Conservation (phyloP, 2,888 invertebrate genomes). For the Oeneis ivallda region DNA sequence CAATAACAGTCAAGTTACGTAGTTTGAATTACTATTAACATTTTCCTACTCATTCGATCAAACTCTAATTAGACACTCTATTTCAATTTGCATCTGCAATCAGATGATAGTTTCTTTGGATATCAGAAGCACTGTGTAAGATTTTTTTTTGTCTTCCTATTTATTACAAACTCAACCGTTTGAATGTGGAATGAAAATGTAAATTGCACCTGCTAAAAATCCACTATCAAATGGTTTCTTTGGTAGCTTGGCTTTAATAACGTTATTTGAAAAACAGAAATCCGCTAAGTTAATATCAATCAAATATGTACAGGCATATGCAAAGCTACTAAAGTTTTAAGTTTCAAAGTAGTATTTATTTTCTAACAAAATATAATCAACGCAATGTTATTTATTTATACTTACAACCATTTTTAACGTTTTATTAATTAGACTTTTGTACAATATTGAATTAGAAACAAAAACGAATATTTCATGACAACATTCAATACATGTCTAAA, state of each 20-base stretch:
- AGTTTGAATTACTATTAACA: constrained; percentile 39
- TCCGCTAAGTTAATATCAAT: not conserved
- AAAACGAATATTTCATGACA: constrained; percentile 31
- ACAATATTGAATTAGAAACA: constrained; percentile 14
- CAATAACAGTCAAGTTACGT: constrained; percentile 22
- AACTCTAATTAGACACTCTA: constrained; percentile 60
- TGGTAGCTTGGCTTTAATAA: constrained; percentile 50
- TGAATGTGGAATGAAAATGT: constrained; percentile 47
- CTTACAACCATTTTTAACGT: constrained; percentile 25
- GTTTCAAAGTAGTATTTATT: constrained; percentile 27
- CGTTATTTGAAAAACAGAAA: constrained; percentile 4
- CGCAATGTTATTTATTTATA: constrained; percentile 16
- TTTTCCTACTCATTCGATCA: constrained; percentile 45
- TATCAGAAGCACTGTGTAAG: constrained; percentile 70
- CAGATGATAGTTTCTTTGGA: constrained; percentile 69
- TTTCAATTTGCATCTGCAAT: constrained; percentile 70
- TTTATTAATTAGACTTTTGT: constrained; percentile 20
- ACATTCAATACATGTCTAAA: not conserved
- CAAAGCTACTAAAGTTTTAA: constrained; percentile 34
- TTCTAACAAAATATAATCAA: constrained; percentile 21
- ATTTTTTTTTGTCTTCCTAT: constrained; percentile 49
- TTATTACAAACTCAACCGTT: constrained; percentile 46
- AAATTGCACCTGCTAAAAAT: constrained; percentile 39
- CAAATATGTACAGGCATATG: not conserved
- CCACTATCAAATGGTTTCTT: constrained; percentile 53